Percentiles rank a stretch among this genome's conserved stretches.
These are phyloP conservation scores for Diaperis boleti DNA, from an alignment of 2,888 invertebrate species.

Conservation along the genomic window DNA sequence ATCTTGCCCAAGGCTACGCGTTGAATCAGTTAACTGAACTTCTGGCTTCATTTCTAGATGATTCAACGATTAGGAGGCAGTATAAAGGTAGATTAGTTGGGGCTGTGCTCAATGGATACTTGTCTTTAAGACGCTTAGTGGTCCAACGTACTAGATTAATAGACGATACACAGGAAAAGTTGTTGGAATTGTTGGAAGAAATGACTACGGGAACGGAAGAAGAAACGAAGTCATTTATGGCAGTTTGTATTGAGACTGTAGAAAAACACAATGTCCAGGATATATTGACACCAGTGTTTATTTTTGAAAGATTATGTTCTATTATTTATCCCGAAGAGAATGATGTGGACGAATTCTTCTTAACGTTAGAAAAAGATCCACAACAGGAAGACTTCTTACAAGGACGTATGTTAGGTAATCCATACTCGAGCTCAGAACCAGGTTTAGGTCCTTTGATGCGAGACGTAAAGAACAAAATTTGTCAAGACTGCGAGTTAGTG, in stretches of 20 bases:
- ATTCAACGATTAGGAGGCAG: constrained; percentile 86
- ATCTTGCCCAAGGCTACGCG: constrained; percentile 93
- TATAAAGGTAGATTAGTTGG: constrained; percentile 92
- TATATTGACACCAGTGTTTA: constrained; percentile 96
- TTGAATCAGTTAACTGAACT: constrained; percentile 88
- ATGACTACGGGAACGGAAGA: constrained; percentile 96
- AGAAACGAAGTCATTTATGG: constrained; percentile 97
- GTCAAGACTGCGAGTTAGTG: constrained; percentile 98
- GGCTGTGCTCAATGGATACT: constrained; percentile 92
- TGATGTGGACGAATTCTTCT: constrained; percentile 95
- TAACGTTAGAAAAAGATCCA: constrained; percentile 97
- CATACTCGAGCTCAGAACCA: constrained; percentile 93
- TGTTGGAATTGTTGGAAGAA: constrained; percentile 92
- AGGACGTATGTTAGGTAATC: constrained; percentile 97
- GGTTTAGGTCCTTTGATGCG: constrained; percentile 98
- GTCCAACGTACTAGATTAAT: constrained; percentile 95
- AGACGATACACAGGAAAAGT: constrained; percentile 96
- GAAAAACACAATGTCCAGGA: constrained; percentile 92
- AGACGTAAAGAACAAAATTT: constrained; percentile 99
- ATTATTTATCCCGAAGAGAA: constrained; percentile 98
- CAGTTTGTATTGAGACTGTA: constrained; percentile 95
- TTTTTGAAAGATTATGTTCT: constrained; percentile 96
- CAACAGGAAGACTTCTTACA: constrained; percentile 99
- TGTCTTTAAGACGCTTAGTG: constrained; percentile 89
- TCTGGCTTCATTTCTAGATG: constrained; percentile 88